These are phyloP conservation scores for Porphyrio hochstetteri DNA, from an alignment of 2,113 vertebrate species.

Conservation along the genomic window DNA sequence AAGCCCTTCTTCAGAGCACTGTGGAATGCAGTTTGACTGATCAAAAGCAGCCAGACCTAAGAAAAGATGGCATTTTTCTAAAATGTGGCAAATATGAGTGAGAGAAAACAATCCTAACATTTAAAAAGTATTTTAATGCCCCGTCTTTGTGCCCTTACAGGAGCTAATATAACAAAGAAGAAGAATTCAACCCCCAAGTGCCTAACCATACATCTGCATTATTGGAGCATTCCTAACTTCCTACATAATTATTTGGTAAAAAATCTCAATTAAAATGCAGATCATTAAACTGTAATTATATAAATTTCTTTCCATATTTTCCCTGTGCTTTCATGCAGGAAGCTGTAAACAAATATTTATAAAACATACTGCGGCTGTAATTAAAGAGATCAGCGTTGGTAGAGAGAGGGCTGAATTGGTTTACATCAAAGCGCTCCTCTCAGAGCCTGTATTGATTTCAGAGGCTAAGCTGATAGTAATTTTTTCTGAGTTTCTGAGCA, in stretches of 20 bases:
- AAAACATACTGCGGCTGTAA: slow-evolving; percentile 30
- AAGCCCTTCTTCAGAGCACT: background rate
- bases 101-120: background rate
- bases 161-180: background rate
- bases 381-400: slow-evolving; percentile 15
- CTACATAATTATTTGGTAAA: slow-evolving; percentile 20
- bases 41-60: background rate
- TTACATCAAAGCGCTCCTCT: background rate
- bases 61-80: background rate
- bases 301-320: slow-evolving; percentile 36
- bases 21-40: background rate
- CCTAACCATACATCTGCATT: background rate
- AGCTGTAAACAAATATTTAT: slow-evolving; percentile 53
- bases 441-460: background rate
- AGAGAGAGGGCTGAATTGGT: background rate
- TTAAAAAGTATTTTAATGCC: background rate
- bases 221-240: background rate
- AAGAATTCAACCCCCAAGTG: background rate
- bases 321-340: background rate
- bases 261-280: slow-evolving; percentile 40
- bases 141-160: background rate
- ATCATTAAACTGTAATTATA: slow-evolving; percentile 52
- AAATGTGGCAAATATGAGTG: background rate
- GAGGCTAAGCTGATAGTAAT: background rate
- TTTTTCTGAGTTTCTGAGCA: background rate